Evolutionary conservation across 2,888 invertebrate species (phyloP), one percentile per base, ranked within the genome.

Genomic region (Trilocha varians): DNA sequence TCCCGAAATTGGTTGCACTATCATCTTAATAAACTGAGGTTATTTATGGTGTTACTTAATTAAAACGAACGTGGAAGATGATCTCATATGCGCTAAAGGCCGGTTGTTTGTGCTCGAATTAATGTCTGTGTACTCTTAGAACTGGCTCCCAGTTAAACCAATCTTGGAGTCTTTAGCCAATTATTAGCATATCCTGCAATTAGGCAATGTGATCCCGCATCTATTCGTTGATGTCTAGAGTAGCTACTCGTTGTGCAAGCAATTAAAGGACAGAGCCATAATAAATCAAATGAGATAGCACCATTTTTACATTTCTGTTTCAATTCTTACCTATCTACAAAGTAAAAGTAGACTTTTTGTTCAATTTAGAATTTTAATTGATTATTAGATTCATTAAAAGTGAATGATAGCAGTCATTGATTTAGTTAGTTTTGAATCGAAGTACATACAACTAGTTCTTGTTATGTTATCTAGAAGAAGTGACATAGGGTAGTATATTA

Each of bases 131-230:
- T 25, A 9, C 11, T 25, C 11, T 3, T 9, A 42, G 48, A 46
- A 42, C 45, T 46, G 44, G 49, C 53, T 8, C 57, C 53, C 49
- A 62, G 61, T 71, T 62, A 52, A 71, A 62, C 58, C 69, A 72
- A 70, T 70, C 67, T 62, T 60, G 56, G 54, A 57, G 53, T 67
- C 55, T 67, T 78, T 62, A 77, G 74, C 59, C 82, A 78, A 79
- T 82, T 80, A 80, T 80, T 79, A 77, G 70, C 78, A 78, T 78
- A 77, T 82, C 82, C 82, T 78, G 78, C 54, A 53, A 62, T 77
- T 70, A 66, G 53, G 55, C 50, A 51, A 55, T 54, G 56, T 59
- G 55, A 58, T 54, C 70, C 69, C 62, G 70, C 64, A 68, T 66
- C 58, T 53, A 52, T 40, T 49, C 42, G 34, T 35, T 38, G 47